These are phyloP conservation scores for Geopemphigus sp. DNA, from an alignment of 1,140 invertebrate species.

Conservation along the genomic window DNA sequence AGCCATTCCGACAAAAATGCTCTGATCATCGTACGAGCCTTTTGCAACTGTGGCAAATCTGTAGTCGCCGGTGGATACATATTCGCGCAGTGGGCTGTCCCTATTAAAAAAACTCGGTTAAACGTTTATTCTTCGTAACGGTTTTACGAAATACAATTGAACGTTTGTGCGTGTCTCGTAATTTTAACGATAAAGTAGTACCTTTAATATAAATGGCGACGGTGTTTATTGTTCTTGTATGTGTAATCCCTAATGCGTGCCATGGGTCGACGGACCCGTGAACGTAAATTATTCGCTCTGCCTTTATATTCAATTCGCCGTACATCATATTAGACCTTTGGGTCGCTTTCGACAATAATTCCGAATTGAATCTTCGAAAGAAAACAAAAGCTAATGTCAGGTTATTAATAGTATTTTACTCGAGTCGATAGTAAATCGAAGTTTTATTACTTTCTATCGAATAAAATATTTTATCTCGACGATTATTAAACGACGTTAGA, in stretches of 20 bases:
- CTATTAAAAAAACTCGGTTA: slow-evolving; percentile 59
- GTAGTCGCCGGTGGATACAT: slow-evolving; percentile 67
- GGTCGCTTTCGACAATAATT: slow-evolving; percentile 64
- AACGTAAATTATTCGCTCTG: slow-evolving; percentile 76
- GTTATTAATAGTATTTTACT: too few species aligned
- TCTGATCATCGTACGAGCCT: slow-evolving; percentile 63
- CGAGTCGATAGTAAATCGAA: too few species aligned
- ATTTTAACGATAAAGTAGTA: slow-evolving; percentile 32
- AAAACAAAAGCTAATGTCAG: too few species aligned
- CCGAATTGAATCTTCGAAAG: slow-evolving; percentile 60
- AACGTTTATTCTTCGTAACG: background rate
- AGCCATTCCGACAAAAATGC: slow-evolving; percentile 53
- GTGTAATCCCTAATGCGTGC: slow-evolving; percentile 79
- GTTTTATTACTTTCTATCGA: too few species aligned
- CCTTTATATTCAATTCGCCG: slow-evolving; percentile 70
- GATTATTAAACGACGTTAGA: too few species aligned
- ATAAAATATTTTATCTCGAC: too few species aligned
- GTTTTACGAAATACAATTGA: background rate
- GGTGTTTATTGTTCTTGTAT: slow-evolving; percentile 51
- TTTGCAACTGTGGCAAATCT: slow-evolving; percentile 64
- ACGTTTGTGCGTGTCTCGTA: too few species aligned
- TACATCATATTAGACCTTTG: slow-evolving; percentile 76
- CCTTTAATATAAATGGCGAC: slow-evolving; percentile 71
- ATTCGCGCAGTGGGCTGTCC: slow-evolving; percentile 77
- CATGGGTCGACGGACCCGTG: slow-evolving; percentile 91